phyloP scores from a whole-genome alignment of 2,797 vertebrate species.

The Lagorchestes hirsutus region DNA sequence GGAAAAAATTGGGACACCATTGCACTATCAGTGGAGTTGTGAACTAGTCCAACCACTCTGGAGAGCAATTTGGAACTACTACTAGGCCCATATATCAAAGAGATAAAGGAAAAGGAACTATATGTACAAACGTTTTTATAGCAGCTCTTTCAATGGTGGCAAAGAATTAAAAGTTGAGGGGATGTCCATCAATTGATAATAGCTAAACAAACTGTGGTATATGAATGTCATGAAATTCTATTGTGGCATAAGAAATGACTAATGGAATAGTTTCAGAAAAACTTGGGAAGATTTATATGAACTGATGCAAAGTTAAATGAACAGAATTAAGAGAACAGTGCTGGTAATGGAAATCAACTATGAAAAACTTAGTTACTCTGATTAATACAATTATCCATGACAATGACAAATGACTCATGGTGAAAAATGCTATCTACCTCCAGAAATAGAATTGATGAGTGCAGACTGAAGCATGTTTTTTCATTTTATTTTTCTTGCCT shows the following conservation, averaged over 20 bases:
- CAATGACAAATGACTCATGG: background rate
- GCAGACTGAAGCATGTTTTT: background rate
- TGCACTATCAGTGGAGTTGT: background rate
- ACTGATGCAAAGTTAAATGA: background rate
- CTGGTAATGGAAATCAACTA: background rate
- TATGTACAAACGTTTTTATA: background rate
- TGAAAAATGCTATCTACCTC: background rate
- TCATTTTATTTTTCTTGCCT: background rate
- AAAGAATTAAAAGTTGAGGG: background rate
- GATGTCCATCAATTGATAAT: background rate
- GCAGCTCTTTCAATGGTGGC: background rate
- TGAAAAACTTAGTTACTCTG: background rate
- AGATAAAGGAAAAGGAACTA: background rate
- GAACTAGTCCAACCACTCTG: background rate
- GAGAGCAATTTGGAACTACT: background rate
- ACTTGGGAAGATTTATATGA: background rate
- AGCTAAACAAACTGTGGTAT: background rate
- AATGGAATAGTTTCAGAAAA: background rate
- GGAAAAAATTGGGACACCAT: background rate
- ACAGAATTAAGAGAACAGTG: background rate
- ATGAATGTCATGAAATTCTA: background rate
- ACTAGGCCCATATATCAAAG: background rate
- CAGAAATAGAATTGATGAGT: background rate
- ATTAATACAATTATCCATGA: background rate
- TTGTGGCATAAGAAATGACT: background rate